Evolutionary conservation across 2,113 vertebrate species (phyloP).

Genomic region (Anthoscopus minutus): DNA sequence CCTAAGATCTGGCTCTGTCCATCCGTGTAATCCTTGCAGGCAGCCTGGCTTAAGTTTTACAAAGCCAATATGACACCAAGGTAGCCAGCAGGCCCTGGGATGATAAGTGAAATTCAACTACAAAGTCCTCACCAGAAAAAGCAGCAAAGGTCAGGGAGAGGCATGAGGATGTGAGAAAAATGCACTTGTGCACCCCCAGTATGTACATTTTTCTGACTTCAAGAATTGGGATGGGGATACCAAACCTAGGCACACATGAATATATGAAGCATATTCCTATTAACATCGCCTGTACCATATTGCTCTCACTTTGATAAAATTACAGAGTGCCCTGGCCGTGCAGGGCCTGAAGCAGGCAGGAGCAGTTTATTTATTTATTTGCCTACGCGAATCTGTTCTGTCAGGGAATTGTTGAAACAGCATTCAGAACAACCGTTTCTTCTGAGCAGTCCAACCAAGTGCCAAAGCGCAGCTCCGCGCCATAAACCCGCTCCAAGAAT

Average conservation of each 20-base stretch:
- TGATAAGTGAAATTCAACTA: background rate
- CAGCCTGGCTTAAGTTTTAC: background rate
- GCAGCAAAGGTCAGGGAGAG: background rate
- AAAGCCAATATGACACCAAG: background rate
- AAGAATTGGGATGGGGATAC: background rate
- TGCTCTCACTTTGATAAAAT: background rate
- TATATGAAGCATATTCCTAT: accelerated
- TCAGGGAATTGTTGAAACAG: background rate
- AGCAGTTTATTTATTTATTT: background rate
- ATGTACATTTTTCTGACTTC: background rate
- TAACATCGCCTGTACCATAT: accelerated
- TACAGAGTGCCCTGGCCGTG: accelerated
- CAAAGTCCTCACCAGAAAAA: background rate
- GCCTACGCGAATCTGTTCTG: accelerated
- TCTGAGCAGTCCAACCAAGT: background rate
- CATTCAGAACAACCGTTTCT: background rate
- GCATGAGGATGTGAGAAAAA: background rate
- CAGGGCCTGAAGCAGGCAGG: accelerated
- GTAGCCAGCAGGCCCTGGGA: background rate
- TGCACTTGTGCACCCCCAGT: accelerated
- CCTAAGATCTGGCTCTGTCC: background rate
- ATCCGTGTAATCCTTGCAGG: background rate
- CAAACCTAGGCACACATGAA: accelerated
- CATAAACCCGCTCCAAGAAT: background rate
- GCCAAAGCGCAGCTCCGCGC: background rate